phyloP scores from a whole-genome alignment of 2,797 vertebrate genomes.

The Harpagifer antarcticus region DNA sequence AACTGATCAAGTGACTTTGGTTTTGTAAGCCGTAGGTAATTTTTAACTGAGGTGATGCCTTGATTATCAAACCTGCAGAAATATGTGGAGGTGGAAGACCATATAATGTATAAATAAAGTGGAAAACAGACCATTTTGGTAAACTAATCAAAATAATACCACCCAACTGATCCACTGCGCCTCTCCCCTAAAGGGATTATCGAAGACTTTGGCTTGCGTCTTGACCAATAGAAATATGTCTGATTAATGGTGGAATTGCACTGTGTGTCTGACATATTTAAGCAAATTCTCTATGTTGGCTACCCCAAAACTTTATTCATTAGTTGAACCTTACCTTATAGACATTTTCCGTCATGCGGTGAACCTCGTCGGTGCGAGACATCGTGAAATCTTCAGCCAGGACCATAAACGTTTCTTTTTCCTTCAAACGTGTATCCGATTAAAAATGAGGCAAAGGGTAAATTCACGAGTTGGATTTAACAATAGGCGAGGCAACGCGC shows the following conservation, averaged over 20 bases:
- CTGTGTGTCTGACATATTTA: background rate
- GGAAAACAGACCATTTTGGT: slow-evolving; percentile 8
- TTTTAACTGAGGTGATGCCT: slow-evolving; percentile 19
- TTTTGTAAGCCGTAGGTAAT: background rate
- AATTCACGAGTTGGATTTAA: slow-evolving; percentile 24
- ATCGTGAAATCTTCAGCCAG: slow-evolving; percentile 90
- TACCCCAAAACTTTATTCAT: slow-evolving; percentile 71
- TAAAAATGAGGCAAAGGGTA: slow-evolving; percentile 24
- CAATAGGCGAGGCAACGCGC: slow-evolving; percentile 43
- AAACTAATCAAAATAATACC: slow-evolving; percentile 18
- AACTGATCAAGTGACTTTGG: slow-evolving; percentile 30
- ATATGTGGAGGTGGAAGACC: slow-evolving; percentile 7
- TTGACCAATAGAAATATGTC: background rate
- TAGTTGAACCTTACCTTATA: slow-evolving; percentile 91
- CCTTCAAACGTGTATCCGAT: slow-evolving; percentile 72
- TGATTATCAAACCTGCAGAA: background rate
- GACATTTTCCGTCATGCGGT: slow-evolving; percentile 96
- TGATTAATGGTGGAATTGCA: background rate
- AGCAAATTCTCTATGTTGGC: background rate
- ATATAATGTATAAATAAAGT: background rate
- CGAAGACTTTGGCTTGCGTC: slow-evolving; percentile 1
- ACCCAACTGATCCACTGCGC: slow-evolving; percentile 16
- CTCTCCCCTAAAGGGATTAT: slow-evolving; percentile 45
- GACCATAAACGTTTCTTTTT: slow-evolving; percentile 87
- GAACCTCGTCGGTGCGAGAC: slow-evolving; percentile 98